Base-by-base conservation (phyloP, 2,113 vertebrate species). In the Camelus bactrianus region DNA sequence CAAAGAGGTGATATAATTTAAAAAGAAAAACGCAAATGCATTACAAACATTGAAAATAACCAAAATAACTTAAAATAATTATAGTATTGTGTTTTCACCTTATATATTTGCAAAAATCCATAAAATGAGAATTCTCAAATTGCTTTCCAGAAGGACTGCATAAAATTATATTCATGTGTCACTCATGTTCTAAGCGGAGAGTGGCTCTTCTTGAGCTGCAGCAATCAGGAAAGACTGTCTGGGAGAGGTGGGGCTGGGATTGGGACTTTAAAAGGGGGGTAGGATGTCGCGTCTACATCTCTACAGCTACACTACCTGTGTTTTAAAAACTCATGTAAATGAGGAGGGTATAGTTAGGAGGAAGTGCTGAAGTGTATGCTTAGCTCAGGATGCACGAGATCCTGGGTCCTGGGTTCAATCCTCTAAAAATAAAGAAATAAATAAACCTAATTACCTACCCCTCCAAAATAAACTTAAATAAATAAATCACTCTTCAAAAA, bases 51-150 rank as follows among this genome's bases (percentile, higher is more conserved):
- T 75, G 35, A 73, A 83, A 93, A 13, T 54, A 85, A 58, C 42
- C 1, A 20, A 76, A 89, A 28, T 54, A 93, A 84, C 48, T 76
- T 56, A 77, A 85, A 75, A 75, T 65, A 62, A 86, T 16, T 48
- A 52, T 67, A 48, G 13, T 69, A 22, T 38, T 42, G 15, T 50
- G 50, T 30, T 67, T 91, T 81, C 52, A 76, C 26, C 9, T 73
- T 80, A 94, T 38, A 79, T 91, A 20, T 73, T 52, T 79, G 46
- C 72, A 89, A 88, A 84, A 20, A 56, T 26, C 67, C 83, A 93
- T 42, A 50, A 93, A 50, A 79, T 35, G 30, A 70, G 48, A 89
- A 85, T 76, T 89, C 48, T n/a, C 82, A 26, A 65, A 46, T 13
- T 93, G 28, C 12, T 62, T 85, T 42, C 22, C 4, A 38, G 65